These are phyloP conservation scores for Mactromeris polynyma DNA, from an alignment of 2,888 invertebrate species.

Conservation along the genomic window DNA sequence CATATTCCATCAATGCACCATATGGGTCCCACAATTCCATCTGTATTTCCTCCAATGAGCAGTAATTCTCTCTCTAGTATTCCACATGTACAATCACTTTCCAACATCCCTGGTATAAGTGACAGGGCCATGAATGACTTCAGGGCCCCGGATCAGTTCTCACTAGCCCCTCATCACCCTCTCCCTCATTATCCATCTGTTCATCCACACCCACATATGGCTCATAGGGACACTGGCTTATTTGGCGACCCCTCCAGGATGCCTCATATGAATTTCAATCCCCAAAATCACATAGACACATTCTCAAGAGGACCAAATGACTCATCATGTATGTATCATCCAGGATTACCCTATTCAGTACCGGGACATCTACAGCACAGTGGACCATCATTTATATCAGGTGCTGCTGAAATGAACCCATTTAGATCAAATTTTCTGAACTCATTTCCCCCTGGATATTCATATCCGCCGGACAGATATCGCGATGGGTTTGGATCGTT, in stretches of 20 bases:
- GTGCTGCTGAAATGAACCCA: slow-evolving; percentile 71
- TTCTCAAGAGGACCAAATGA: slow-evolving; percentile 70
- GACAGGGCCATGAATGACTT: slow-evolving; percentile 63
- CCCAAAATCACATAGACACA: slow-evolving; percentile 68
- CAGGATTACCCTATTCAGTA: slow-evolving; percentile 65
- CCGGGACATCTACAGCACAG: slow-evolving; percentile 68
- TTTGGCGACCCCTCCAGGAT: slow-evolving; percentile 72
- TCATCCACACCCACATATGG: slow-evolving; percentile 71
- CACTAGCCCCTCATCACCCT: slow-evolving; percentile 64
- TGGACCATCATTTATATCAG: slow-evolving; percentile 73
- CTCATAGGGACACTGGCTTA: slow-evolving; percentile 73
- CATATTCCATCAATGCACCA: slow-evolving; percentile 59
- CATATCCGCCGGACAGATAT: slow-evolving; percentile 70
- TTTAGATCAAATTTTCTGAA: slow-evolving; percentile 73
- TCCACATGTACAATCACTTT: slow-evolving; percentile 56
- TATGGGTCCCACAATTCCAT: slow-evolving; percentile 56
- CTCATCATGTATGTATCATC: slow-evolving; percentile 71
- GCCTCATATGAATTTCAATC: slow-evolving; percentile 70
- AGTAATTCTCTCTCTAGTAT: slow-evolving; percentile 59
- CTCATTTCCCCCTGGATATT: slow-evolving; percentile 71
- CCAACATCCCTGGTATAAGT: slow-evolving; percentile 53
- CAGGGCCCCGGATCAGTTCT: slow-evolving; percentile 61
- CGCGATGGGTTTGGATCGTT: slow-evolving; percentile 64
- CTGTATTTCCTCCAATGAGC: slow-evolving; percentile 54
- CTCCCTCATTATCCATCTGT: slow-evolving; percentile 68